These are phyloP conservation scores for Eupithecia pulchellata DNA, from an alignment of 2,888 invertebrate genomes.

Conservation along the genomic window DNA sequence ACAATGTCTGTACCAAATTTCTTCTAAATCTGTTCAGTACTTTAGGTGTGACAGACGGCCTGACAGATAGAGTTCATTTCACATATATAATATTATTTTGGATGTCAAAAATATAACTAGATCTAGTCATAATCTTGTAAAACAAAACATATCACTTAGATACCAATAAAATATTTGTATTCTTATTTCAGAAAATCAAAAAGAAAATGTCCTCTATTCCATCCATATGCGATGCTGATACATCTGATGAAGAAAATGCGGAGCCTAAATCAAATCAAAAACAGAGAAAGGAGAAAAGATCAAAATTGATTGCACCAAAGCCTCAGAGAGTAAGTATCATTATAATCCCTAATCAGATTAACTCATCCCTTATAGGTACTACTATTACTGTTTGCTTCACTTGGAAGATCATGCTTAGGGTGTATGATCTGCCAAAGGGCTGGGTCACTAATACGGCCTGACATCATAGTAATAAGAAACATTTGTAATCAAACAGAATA, in stretches of 20 bases:
- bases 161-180: background rate
- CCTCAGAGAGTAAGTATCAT: slow-evolving; percentile 62
- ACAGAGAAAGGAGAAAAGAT: slow-evolving; percentile 56
- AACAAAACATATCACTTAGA: background rate
- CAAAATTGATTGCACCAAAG: slow-evolving; percentile 66
- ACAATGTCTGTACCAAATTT: too few relatives aligned
- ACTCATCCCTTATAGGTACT: too few relatives aligned
- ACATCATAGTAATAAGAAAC: background rate
- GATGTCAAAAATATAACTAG: background rate
- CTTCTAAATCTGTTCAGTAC: too few relatives aligned
- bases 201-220: slow-evolving; percentile 61
- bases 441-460: too few relatives aligned
- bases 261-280: slow-evolving; percentile 41
- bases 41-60: too few relatives aligned
- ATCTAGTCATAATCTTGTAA: background rate
- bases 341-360: background rate
- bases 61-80: too few relatives aligned
- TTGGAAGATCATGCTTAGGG: background rate
- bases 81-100: too few relatives aligned
- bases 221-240: slow-evolving; percentile 85
- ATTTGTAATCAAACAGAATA: background rate
- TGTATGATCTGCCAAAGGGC: too few relatives aligned
- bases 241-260: slow-evolving; percentile 73
- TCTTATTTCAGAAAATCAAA: slow-evolving; percentile 62
- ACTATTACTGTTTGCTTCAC: background rate